Evolutionary conservation across 2,113 vertebrate species (phyloP), one percentile per base, ranked within the genome.

Genomic region (Salvelinus namaycush): DNA sequence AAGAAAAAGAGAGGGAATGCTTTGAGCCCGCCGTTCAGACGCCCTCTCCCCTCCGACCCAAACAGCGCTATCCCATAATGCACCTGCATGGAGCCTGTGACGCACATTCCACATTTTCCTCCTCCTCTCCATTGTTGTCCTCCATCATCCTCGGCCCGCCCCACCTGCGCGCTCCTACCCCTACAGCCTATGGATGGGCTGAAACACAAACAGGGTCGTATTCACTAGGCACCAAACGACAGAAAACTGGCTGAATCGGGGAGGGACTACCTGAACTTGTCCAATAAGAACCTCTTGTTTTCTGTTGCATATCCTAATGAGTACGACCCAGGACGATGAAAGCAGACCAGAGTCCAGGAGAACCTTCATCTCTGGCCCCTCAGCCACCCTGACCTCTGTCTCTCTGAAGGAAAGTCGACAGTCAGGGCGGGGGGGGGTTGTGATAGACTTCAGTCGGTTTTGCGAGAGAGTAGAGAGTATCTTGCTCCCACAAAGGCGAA

Each of bases 401-500:
- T 22, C 18, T 8, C 59, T 62, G n/a, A 62, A 24, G 59, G 59
- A 16, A 62, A 62, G 24, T 62, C 20, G 59, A 64, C 29, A 7
- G 24, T 29, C 24, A 22, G 65, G 34, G 34, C 34, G 39, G 7
- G 7, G 39, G 1, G 39, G 13, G 82, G 72, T 86, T 85, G 72
- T 79, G 69, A 68, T 11, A 54, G 51, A 62, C n/a, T 62, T 62
- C 59, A 62, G 59, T 7, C n/a, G 7, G 0, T 14, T 29, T 54
- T 44, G 78, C 79, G 74, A 77, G 78, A 79, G 81, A 81, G 84
- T 79, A 80, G 83, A 68, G 77, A 88, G 83, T 54, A 16, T 5
- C 51, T 76, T 67, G 81, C 78, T 75, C 65, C 81, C 80, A 82
- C 79, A 86, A 83, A 87, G 83, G 75, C 86, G 88, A 87, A 89